Conservation (phyloP, 1,140 invertebrate genomes). For the Drosophila sulfurigaster region DNA sequence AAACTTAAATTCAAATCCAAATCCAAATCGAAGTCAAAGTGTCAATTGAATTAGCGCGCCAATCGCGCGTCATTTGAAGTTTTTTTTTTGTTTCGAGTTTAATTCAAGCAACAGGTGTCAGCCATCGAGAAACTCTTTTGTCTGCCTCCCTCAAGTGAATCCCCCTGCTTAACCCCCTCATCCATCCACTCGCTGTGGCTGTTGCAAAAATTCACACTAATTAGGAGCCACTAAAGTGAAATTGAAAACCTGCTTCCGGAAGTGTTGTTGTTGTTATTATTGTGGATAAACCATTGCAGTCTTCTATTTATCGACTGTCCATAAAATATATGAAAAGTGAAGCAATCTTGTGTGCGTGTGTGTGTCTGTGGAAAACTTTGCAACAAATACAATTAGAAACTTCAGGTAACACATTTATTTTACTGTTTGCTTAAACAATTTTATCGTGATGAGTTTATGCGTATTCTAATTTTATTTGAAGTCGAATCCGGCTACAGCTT, state of each 20-base stretch:
- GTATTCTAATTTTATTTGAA: constrained; percentile 17
- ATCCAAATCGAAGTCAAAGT: constrained; percentile 40
- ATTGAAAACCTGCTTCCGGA: constrained; percentile 9
- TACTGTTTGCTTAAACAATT: constrained; percentile 45
- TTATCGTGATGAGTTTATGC: constrained; percentile 24
- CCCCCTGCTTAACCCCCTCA: background rate
- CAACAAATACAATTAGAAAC: background rate
- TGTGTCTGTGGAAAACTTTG: background rate
- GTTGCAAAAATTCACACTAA: constrained; percentile 16
- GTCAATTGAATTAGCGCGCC: constrained; percentile 81
- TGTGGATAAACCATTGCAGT: constrained; percentile 3
- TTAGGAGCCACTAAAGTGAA: constrained; percentile 24
- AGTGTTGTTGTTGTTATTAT: background rate
- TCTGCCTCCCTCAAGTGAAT: background rate
- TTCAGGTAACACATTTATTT: constrained; percentile 20
- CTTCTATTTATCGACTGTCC: background rate
- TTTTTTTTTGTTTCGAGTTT: constrained; percentile 17
- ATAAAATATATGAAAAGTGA: background rate
- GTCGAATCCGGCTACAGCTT: constrained; percentile 8
- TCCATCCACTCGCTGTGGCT: too few relatives aligned
- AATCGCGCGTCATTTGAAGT: constrained; percentile 28
- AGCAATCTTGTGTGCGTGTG: too few relatives aligned
- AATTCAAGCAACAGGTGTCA: constrained; percentile 56
- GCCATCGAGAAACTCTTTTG: background rate
- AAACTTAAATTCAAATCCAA: background rate